Percentiles rank a stretch among this genome's conserved stretches.
Evolutionary conservation across 2,888 invertebrate genomes (phyloP).

Genomic region (Elmis aenea): DNA sequence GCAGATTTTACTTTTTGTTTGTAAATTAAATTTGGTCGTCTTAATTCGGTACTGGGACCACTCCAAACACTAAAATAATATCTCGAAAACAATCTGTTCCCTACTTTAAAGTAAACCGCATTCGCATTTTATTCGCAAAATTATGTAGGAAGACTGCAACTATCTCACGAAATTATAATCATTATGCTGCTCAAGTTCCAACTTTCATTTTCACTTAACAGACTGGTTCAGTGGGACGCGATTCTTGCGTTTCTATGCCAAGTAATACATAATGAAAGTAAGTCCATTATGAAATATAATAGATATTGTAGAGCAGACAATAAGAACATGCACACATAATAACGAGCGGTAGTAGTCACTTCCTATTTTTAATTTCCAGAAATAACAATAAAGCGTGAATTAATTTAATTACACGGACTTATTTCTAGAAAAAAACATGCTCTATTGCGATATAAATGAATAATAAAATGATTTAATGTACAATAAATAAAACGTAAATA

Average conservation of each 20-base stretch:
- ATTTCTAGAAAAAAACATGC: background rate
- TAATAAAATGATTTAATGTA: slow-evolving; percentile 4
- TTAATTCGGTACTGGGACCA: too few relatives aligned
- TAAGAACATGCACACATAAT: background rate
- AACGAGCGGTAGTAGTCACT: too few relatives aligned
- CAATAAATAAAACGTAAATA: slow-evolving; percentile 2
- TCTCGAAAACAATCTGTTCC: too few relatives aligned
- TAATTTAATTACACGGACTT: background rate
- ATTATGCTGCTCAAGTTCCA: slow-evolving; percentile 8
- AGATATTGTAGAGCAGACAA: background rate
- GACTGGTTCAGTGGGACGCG: slow-evolving; percentile 30
- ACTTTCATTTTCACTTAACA: slow-evolving; percentile 29
- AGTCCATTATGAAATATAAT: slow-evolving; percentile 5
- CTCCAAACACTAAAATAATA: too few relatives aligned
- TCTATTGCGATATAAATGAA: too few relatives aligned
- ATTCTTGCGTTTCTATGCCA: slow-evolving; percentile 22
- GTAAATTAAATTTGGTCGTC: too few relatives aligned
- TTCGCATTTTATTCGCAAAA: too few relatives aligned
- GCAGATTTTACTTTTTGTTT: too few relatives aligned
- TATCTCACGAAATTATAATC: slow-evolving; percentile 1
- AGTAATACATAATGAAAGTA: slow-evolving; percentile 17
- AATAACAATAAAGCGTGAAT: too few relatives aligned
- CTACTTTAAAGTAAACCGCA: too few relatives aligned
- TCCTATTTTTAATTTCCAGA: too few relatives aligned
- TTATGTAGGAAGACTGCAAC: background rate